Base-by-base conservation (phyloP, 2,888 invertebrate genomes). In the Thecocarcelia acutangulata region DNA sequence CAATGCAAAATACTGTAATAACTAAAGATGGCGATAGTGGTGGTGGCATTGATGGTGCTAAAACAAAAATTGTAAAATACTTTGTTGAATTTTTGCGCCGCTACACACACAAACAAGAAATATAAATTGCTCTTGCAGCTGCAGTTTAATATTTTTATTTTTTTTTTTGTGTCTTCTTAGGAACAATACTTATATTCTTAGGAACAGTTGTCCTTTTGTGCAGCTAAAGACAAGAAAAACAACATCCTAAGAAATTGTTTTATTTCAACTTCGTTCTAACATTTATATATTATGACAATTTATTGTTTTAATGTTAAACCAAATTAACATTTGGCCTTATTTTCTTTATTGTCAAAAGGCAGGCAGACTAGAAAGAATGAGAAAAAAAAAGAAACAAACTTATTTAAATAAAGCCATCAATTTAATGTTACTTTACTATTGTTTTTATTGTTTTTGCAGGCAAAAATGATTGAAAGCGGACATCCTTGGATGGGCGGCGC, bases 401-500 rank as follows among this genome's bases (percentile, higher is more conserved):
- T 69, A 73, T 73, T 73, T 73, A 73, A 73, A 73, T 73, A 21
- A 73, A 73, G 63, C 42, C 59, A 59, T 75, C 68, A 42, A 50
- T 50, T 70, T 70, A 48, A 70, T 33, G 21, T 58, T 28, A 15
- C 1, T 40, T 59, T 28, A 15, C 1, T 40, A 52, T 70, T 69
- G 48, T 40, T 70, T 76, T n/a, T n/a, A n/a, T n/a, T n/a, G n/a
- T n/a, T 68, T 86, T 87, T 87, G 48, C 86, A 90, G 90, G 90
- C 90, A 84, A 90, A 90, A 86, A 87, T 90, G 85, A 90, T 90
- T 83, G 90, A 90, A 85, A 89, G 87, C 83, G 89, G 90, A 83
- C 90, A 90, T 85, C 88, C 86, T 80, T 90, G 90, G 90, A 90
- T 90, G 89, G 87, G 88, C 54, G 89, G 88, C 80, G 88, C 90